These are phyloP conservation scores for Dynastes hyllus DNA, from an alignment of 2,888 invertebrate species.

Conservation along the genomic window DNA sequence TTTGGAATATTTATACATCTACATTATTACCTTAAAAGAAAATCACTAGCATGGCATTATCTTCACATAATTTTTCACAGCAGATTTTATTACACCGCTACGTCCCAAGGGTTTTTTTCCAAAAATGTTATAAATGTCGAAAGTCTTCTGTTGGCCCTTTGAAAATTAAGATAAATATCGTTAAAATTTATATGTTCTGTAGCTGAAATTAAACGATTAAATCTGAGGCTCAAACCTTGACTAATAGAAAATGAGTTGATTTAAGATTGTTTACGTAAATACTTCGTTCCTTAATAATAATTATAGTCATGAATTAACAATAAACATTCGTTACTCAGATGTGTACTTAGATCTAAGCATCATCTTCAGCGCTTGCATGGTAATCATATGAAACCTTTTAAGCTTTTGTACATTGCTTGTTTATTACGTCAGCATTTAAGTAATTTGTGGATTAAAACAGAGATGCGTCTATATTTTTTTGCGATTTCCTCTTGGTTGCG, in stretches of 20 bases:
- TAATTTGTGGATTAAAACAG: no score
- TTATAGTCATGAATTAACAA: slow-evolving; percentile 43
- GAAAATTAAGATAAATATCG: slow-evolving; percentile 37
- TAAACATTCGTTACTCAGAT: slow-evolving; percentile 46
- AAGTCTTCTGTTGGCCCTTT: no score
- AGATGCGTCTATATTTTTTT: no score
- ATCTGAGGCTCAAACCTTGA: slow-evolving; percentile 47
- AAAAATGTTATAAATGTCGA: no score
- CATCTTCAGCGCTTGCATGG: slow-evolving; percentile 38
- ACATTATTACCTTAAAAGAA: slow-evolving; percentile 6
- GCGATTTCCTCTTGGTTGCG: no score
- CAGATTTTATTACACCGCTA: slow-evolving; percentile 12
- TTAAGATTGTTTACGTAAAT: slow-evolving; percentile 44
- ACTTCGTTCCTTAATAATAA: slow-evolving; percentile 42
- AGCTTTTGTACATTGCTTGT: neutral
- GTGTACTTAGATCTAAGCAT: slow-evolving; percentile 32
- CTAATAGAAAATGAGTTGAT: slow-evolving; percentile 47
- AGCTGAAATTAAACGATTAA: slow-evolving; percentile 35
- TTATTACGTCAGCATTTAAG: neutral
- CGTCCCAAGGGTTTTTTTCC: no score
- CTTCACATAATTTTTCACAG: slow-evolving; percentile 31
- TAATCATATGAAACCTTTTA: slow-evolving; percentile 8
- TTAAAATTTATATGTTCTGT: slow-evolving; percentile 37
- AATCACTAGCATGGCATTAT: slow-evolving; percentile 36
- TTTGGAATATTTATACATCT: neutral